Conservation (phyloP, 1,140 invertebrate species). For the Bilobella aurantiaca region DNA sequence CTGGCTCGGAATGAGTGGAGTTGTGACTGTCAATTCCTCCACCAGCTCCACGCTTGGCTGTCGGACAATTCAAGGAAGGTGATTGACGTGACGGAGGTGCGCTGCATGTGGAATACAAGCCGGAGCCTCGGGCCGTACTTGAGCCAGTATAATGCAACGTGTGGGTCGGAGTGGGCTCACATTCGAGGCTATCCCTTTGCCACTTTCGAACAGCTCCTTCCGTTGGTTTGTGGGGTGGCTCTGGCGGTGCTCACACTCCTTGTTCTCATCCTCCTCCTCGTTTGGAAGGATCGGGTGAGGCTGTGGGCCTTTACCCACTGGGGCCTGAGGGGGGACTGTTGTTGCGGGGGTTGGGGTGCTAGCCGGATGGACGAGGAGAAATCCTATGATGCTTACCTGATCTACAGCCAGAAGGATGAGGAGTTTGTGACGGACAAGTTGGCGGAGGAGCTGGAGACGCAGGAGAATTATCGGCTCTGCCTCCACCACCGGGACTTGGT, state of each 20-base stretch:
- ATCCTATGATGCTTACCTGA: conserved; percentile 74
- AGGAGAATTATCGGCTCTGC: conserved; percentile 52
- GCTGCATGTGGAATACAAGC: conserved; percentile 46
- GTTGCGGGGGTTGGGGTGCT: conserved; percentile 37
- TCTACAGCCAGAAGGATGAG: conserved; percentile 75
- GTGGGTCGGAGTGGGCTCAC: conserved; percentile 20
- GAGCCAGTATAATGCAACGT: conserved; percentile 29
- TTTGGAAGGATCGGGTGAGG: conserved; percentile 58
- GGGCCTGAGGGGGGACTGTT: conserved; percentile 55
- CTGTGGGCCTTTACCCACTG: conserved; percentile 63
- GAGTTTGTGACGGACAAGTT: conserved; percentile 65
- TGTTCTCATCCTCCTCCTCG: conserved; percentile 58
- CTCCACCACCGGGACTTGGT: conserved; percentile 57
- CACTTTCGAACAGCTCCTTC: conserved; percentile 34
- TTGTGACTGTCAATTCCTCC: conserved; percentile 78
- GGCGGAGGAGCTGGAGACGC: conserved; percentile 65
- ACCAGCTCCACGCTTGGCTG: conserved; percentile 46
- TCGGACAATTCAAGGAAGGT: conserved; percentile 63
- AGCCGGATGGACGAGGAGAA: conserved; percentile 53
- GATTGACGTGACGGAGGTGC: conserved; percentile 61
- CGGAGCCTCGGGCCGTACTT: conserved; percentile 24
- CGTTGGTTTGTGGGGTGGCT: conserved; percentile 45
- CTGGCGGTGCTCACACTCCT: too few species aligned
- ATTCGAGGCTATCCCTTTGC: conserved; percentile 12
- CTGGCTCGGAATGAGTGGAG: conserved; percentile 75